Conservation (phyloP, 2,113 vertebrate genomes). For the Myxocyprinus asiaticus region DNA sequence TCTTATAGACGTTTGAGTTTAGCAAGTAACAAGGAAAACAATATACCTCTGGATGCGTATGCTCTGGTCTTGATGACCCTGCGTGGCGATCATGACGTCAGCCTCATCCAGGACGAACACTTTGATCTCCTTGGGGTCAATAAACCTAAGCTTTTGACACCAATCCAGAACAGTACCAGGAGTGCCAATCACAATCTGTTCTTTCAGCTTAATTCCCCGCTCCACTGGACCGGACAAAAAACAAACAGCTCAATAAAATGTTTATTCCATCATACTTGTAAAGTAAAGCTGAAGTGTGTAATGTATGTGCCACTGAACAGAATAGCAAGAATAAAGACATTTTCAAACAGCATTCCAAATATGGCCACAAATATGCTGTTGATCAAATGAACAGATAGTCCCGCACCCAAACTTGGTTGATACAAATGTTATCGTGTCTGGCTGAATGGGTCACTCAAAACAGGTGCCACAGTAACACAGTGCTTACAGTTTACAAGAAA, state of each 20-base stretch:
- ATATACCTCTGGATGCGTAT: slow-evolving; percentile 94
- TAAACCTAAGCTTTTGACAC: slow-evolving; percentile 93
- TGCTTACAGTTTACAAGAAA: too few relatives aligned
- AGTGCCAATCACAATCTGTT: slow-evolving; percentile 97
- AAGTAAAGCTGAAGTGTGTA: neutral
- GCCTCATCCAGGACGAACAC: slow-evolving; percentile 97
- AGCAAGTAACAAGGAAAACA: too few relatives aligned
- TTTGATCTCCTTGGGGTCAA: slow-evolving; percentile 93
- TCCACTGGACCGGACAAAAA: slow-evolving; percentile 78
- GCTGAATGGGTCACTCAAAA: too few relatives aligned
- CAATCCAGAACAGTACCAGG: slow-evolving; percentile 95
- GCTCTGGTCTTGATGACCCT: slow-evolving; percentile 97
- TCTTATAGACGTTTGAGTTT: too few relatives aligned
- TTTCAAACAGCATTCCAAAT: too few relatives aligned
- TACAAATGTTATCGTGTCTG: too few relatives aligned
- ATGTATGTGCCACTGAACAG: too few relatives aligned
- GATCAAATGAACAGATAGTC: too few relatives aligned
- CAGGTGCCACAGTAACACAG: too few relatives aligned
- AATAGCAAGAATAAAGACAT: too few relatives aligned
- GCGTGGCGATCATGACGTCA: slow-evolving; percentile 97
- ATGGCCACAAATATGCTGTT: too few relatives aligned
- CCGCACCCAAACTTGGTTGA: too few relatives aligned
- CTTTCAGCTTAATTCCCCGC: slow-evolving; percentile 85
- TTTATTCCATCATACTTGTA: neutral
- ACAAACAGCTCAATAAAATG: slow-evolving; percentile 20